Evolutionary conservation across 2,888 invertebrate species (phyloP).

Genomic region (Capitulum mitella): DNA sequence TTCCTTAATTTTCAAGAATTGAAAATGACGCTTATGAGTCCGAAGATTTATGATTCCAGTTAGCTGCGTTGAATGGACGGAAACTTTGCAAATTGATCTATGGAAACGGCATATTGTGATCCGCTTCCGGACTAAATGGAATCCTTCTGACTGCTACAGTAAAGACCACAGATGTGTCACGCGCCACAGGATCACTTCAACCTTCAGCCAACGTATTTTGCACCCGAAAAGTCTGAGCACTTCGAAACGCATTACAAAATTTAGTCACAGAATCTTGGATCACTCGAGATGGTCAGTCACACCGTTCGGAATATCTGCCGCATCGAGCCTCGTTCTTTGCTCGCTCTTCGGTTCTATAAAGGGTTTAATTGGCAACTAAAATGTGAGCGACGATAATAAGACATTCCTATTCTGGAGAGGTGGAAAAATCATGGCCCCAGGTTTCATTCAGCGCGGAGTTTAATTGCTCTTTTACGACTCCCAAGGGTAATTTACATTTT

Average conservation of each 20-base stretch:
- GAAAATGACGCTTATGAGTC: neutral
- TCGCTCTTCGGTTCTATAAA: neutral
- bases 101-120: neutral
- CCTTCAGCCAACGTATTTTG: too few species aligned
- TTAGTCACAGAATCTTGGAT: too few species aligned
- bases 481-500: slow-evolving; percentile 14
- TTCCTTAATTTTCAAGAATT: neutral
- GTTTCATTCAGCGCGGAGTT: slow-evolving; percentile 4
- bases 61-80: neutral
- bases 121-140: slow-evolving; percentile 3
- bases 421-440: slow-evolving; percentile 6
- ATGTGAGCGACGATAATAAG: neutral
- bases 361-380: neutral
- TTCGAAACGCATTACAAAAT: too few species aligned
- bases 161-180: too few species aligned
- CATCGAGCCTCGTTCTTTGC: too few species aligned
- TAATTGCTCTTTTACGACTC: slow-evolving; percentile 21
- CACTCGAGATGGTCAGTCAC: too few species aligned
- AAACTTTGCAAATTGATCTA: neutral
- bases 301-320: too few species aligned
- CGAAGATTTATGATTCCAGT: neutral
- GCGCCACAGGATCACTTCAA: too few species aligned
- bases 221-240: too few species aligned
- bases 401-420: slow-evolving; percentile 3
- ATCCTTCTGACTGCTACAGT: too few species aligned